A percentile compares a stretch with the other conserved stretches of the same genome.
Evolutionary conservation across 2,888 invertebrate genomes (phyloP).

Genomic region (Agrotis puta): DNA sequence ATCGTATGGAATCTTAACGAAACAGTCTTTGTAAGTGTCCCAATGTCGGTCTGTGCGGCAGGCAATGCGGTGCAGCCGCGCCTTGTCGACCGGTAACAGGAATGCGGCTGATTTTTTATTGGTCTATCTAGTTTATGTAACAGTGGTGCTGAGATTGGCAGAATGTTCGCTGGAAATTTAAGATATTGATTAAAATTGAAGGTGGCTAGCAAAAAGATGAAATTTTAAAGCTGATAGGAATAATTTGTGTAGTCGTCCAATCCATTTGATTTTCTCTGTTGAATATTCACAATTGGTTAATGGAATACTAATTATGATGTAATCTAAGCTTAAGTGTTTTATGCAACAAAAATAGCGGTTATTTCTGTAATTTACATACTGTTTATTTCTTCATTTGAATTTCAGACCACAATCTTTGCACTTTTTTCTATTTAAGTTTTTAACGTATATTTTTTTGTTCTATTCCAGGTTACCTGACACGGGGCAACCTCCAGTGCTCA

Average conservation of each 20-base stretch:
- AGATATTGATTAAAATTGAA: not conserved
- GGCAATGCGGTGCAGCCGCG: conserved; percentile 35
- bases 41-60: conserved; percentile 23
- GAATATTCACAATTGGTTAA: conserved; percentile 28
- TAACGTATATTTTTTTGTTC: conserved; percentile 47
- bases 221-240: not conserved
- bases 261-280: conserved; percentile 18
- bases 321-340: conserved; percentile 15
- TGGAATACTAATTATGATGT: conserved; percentile 17
- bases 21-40: conserved; percentile 31
- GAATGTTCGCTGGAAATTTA: conserved; percentile 16
- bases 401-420: not conserved
- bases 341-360: conserved; percentile 9
- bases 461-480: conserved; percentile 92
- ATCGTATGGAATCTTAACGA: conserved; percentile 58
- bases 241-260: not conserved
- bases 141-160: conserved; percentile 20
- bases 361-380: conserved; percentile 6
- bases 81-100: conserved; percentile 22
- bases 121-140: conserved; percentile 42
- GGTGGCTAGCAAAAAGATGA: not conserved
- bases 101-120: conserved; percentile 55
- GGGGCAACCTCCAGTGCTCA: conserved; percentile 91
- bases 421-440: not conserved
- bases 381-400: conserved; percentile 4